phyloP scores from a whole-genome alignment of 2,888 invertebrate genomes.

The Drosophila meridiana region DNA sequence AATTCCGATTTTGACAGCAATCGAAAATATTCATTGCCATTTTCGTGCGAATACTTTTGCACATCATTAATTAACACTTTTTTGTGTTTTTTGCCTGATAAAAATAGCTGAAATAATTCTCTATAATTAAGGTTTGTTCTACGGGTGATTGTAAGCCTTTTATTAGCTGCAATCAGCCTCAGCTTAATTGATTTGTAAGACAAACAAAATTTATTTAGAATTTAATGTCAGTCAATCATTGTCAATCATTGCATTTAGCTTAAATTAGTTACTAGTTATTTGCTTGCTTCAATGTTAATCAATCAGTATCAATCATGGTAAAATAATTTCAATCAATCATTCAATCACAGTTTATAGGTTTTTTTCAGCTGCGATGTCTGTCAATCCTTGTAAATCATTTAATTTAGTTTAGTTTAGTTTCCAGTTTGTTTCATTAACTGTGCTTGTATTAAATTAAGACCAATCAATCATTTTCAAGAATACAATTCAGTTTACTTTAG shows the following conservation, averaged over 20 bases:
- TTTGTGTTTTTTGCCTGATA: not conserved
- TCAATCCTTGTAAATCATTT: no score
- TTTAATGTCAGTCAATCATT: not conserved
- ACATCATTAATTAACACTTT: constrained; percentile 32
- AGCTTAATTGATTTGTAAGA: not conserved
- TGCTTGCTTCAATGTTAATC: not conserved
- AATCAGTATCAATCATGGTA: not conserved
- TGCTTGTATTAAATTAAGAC: no score
- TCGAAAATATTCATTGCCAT: constrained; percentile 27
- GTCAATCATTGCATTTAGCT: not conserved
- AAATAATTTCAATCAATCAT: no score
- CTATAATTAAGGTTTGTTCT: not conserved
- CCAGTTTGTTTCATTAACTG: not conserved
- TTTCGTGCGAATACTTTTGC: constrained; percentile 8
- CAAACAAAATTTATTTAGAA: not conserved
- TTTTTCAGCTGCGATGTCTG: no score
- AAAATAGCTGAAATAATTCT: not conserved
- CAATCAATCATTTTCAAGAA: not conserved
- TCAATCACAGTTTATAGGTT: no score
- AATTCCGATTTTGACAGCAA: constrained; percentile 37
- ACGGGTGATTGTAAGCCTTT: not conserved
- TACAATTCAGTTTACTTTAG: not conserved
- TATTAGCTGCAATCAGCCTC: not conserved
- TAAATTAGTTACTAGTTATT: no score
- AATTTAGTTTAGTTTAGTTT: no score